Evolutionary conservation across 2,113 vertebrate species (phyloP), one percentile per base, ranked within the genome.

Genomic region (Stomatorhinus ivindoensis): DNA sequence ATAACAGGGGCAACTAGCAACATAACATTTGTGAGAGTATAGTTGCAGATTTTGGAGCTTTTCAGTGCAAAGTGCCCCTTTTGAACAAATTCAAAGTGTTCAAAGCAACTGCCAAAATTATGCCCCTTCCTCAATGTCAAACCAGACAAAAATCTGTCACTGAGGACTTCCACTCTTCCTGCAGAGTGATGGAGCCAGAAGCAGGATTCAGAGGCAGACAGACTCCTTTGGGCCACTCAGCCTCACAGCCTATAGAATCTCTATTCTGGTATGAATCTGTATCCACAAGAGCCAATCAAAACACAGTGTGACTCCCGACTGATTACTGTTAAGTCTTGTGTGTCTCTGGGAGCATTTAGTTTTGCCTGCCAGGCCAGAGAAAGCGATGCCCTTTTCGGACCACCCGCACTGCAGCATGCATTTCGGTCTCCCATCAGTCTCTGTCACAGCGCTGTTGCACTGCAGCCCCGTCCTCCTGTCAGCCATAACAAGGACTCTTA

Each of bases 401-500:
- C 88, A 89, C 88, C 88, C 51, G 53, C 76, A 21, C 51, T 27
- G 51, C 31, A 35, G 24, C 76, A 8, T 76, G 35, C 87, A 69
- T 88, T 35, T 61, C 42, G 6, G n/a, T 46, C 53, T 58, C 87
- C 76, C 24, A 76, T 76, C 65, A 82, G 35, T 82, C 48, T 46
- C 88, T 6, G 48, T 42, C 76, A 53, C 88, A 42, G 88, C 8
- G 1, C 88, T 44, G 51, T 42, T 17, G 10, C 87, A 76, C n/a
- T 3, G 2, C 44, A 21, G 69, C 51, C 39, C 50, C 19, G 46
- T 82, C 48, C 73, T 53, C 76, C 35, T 6, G 47, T 83, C 88
- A 83, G 88, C 50, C 88, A 89, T 83, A 89, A 89, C 88, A 89
- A 42, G 76, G 10, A 13, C 39, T 55, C 50, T 89, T 89, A 84